Base-by-base conservation (phyloP, 2,888 invertebrate species). In the Synanthedon formicaeformis region DNA sequence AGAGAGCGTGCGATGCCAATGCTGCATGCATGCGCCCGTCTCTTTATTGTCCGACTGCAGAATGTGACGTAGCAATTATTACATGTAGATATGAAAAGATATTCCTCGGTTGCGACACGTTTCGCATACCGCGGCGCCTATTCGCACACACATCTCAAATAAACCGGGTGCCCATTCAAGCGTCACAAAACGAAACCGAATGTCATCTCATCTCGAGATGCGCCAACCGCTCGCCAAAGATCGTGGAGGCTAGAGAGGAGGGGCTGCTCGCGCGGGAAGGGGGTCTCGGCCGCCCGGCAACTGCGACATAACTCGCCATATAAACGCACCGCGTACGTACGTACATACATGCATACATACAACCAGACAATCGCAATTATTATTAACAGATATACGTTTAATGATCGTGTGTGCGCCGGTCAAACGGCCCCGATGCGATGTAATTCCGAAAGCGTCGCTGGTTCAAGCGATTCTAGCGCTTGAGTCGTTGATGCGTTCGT, bases 281-380 rank as follows among this genome's bases (percentile, higher is more conserved):
- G 27, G 34, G 34, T 34, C 34, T 34, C 34, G 34, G 34, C 45
- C 50, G 58, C 62, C 53, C 65, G 58, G 34, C 34, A 50, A 49
- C 51, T 64, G 65, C 68, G 70, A 73, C 76, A 23, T 23, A 71
- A 82, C 78, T 81, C 82, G 81, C 81, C 75, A 78, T 77, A 34
- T 34, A 34, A 78, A 79, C 79, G 81, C 75, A 75, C 67, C 73
- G 80, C 78, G 79, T 81, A 81, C 79, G 76, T 34, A 27, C 79
- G 76, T 79, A 81, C 78, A 70, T 23, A 23, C 79, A 76, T 23
- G 5, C 79, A 76, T 34, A 34, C 79, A 76, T 79, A 81, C 79
- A 70, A 70, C 75, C 81, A 81, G 82, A 82, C 83, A 83, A 83
- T 82, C 80, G 78, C 74, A 84, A 83, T 84, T 82, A 82, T 81